A percentile compares a stretch with the other conserved stretches of the same genome.
phyloP scores from a whole-genome alignment of 2,113 vertebrate genomes.

The Onychostruthus taczanowskii region DNA sequence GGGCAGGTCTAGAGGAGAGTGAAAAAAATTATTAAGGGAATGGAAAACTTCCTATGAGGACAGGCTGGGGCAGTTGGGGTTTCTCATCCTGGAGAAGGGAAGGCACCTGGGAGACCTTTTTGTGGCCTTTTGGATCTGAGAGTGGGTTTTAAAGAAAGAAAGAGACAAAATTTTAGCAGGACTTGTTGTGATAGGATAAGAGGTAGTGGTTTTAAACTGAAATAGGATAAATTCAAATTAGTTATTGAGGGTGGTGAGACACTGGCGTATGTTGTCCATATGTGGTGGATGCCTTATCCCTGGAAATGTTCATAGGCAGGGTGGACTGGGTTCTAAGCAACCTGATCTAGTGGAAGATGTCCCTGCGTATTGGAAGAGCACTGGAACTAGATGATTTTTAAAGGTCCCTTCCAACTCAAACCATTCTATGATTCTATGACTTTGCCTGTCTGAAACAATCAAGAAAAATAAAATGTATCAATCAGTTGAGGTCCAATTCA shows the following conservation, averaged over 20 bases:
- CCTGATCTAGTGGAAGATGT: background rate
- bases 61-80: too few species aligned
- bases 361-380: rapidly evolving
- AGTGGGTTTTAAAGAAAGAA: background rate
- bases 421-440: background rate
- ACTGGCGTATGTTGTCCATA: rapidly evolving
- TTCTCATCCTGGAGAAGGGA: background rate
- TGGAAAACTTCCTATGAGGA: background rate
- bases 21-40: background rate
- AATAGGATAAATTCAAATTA: background rate
- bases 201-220: background rate
- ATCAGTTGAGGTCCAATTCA: background rate
- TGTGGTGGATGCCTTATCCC: background rate
- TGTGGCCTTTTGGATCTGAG: background rate
- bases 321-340: background rate
- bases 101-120: background rate
- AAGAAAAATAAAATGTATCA: background rate
- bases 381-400: background rate
- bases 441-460: background rate
- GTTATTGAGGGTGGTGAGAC: background rate
- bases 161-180: background rate
- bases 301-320: background rate
- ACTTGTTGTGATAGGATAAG: background rate
- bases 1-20: background rate
- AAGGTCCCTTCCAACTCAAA: background rate